Evolutionary conservation across 2,797 vertebrate genomes (phyloP).

Genomic region (Halcyon badia): DNA sequence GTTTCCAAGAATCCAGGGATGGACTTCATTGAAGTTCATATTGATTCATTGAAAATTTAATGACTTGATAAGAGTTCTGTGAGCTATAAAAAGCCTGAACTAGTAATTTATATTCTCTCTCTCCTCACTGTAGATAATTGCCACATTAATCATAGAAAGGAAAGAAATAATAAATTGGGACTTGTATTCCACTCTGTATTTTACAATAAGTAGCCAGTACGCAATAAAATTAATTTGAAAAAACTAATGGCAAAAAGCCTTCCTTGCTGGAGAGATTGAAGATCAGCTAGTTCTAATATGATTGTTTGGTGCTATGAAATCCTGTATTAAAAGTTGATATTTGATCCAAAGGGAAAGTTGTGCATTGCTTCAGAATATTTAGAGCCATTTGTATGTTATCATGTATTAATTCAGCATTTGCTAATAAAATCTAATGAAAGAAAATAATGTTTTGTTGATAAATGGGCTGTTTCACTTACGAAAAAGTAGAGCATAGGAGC

Average conservation of each 20-base stretch:
- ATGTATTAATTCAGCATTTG: neutral
- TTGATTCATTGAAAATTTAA: neutral
- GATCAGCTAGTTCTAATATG: neutral
- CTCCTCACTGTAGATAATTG: neutral
- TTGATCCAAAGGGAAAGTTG: neutral
- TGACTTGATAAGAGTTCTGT: neutral
- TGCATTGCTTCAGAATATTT: neutral
- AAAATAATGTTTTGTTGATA: neutral
- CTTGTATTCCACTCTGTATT: neutral
- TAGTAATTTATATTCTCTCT: neutral
- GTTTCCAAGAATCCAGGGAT: neutral
- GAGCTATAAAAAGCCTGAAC: neutral
- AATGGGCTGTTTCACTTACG: neutral
- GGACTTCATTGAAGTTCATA: neutral
- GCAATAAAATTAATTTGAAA: neutral
- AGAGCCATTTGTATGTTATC: neutral
- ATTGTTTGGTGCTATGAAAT: neutral
- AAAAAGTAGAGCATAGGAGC: neutral
- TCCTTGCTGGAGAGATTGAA: neutral
- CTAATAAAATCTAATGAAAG: neutral
- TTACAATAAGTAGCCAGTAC: neutral
- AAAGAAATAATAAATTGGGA: neutral
- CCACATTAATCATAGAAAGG: neutral
- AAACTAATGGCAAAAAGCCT: neutral
- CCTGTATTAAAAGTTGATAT: neutral